Evolutionary conservation across 2,113 vertebrate genomes (phyloP).

Genomic region (Pluvianellus socialis): DNA sequence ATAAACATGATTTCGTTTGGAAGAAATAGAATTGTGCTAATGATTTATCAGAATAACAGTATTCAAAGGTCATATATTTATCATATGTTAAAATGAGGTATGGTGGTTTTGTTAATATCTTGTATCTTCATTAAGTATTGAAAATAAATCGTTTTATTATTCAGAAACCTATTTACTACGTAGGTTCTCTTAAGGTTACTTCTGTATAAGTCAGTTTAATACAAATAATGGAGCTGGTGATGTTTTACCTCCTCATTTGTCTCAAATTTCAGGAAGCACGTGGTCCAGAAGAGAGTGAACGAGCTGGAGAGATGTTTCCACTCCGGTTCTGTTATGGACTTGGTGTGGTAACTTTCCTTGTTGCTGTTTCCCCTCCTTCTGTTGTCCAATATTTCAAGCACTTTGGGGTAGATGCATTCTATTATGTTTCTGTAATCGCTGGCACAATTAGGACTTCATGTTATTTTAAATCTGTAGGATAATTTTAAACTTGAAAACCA

Average conservation of each 20-base stretch:
- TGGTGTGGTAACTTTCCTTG: neutral
- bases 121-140: neutral
- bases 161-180: neutral
- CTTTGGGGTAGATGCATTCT: neutral
- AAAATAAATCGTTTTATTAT: neutral
- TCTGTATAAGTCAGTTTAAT: neutral
- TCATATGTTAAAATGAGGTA: neutral
- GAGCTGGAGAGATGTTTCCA: neutral
- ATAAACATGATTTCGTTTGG: neutral
- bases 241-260: neutral
- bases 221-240: neutral
- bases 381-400: neutral
- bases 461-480: neutral
- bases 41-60: neutral
- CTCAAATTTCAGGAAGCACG: neutral
- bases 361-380: neutral
- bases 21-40: neutral
- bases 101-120: neutral
- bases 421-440: neutral
- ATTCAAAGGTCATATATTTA: neutral
- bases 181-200: neutral
- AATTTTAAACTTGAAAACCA: neutral
- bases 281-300: neutral
- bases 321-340: neutral
- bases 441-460: neutral